Conservation (phyloP, 2,888 invertebrate genomes). For the Amiota mariae region DNA sequence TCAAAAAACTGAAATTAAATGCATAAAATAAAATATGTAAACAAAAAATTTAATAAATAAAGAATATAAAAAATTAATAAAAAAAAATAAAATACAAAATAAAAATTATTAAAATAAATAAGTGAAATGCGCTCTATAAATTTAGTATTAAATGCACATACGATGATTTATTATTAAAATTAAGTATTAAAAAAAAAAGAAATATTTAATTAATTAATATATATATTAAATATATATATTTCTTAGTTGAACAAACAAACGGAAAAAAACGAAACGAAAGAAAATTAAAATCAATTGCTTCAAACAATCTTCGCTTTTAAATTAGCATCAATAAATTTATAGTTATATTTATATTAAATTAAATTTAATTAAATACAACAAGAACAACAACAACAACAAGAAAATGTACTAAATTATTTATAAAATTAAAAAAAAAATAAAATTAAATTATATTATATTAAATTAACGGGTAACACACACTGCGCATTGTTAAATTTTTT, state of each 20-base stretch:
- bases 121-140: background rate
- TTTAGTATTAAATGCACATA: constrained; percentile 48
- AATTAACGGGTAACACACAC: constrained; percentile 13
- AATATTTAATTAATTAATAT: constrained; percentile 44
- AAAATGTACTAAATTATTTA: too few species aligned
- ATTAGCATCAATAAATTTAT: constrained; percentile 21
- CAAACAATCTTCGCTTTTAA: constrained; percentile 34
- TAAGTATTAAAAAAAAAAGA: constrained; percentile 57
- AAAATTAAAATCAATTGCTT: constrained; percentile 26
- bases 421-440: too few species aligned
- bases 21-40: background rate
- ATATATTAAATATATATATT: background rate
- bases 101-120: background rate
- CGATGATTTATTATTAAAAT: background rate
- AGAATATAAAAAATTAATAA: background rate
- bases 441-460: too few species aligned
- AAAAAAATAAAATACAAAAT: background rate
- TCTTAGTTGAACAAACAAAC: constrained; percentile 21
- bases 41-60: background rate
- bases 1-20: background rate
- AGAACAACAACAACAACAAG: too few species aligned
- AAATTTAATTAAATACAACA: constrained; percentile 7
- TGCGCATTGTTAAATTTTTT: constrained; percentile 26
- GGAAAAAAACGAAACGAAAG: constrained; percentile 27
- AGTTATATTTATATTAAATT: constrained; percentile 35